phyloP scores from a whole-genome alignment of 2,113 vertebrate species.

The Neogobius melanostomus region DNA sequence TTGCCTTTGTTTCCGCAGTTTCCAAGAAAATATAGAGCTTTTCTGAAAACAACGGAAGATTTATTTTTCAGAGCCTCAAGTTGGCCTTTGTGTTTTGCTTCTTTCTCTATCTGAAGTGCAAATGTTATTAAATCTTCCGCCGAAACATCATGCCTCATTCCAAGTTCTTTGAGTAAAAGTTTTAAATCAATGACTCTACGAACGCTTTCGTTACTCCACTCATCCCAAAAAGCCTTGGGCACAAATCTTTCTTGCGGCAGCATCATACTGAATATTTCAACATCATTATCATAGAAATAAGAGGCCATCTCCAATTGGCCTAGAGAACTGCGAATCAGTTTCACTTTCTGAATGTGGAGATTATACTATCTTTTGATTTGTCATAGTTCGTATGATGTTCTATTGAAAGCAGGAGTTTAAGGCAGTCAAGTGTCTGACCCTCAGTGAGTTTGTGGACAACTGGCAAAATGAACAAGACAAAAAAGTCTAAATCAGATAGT shows the following conservation, averaged over 20 bases:
- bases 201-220: neutral
- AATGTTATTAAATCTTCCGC: constrained; percentile 69
- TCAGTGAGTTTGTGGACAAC: constrained; percentile 45
- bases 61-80: constrained; percentile 30
- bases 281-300: constrained; percentile 69
- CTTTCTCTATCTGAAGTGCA: constrained; percentile 68
- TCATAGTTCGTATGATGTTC: rapidly evolving
- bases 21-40: constrained; percentile 11
- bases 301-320: constrained; percentile 59
- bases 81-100: constrained; percentile 22
- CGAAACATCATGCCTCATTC: constrained; percentile 70
- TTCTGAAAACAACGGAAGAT: constrained; percentile 52
- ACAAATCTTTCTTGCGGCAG: constrained; percentile 74
- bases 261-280: constrained; percentile 63
- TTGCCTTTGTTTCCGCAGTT: rapidly evolving
- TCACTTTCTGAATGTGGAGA: constrained; percentile 57
- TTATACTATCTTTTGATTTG: neutral
- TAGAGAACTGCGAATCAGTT: constrained; percentile 68
- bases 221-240: constrained; percentile 64
- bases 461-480: constrained; percentile 67
- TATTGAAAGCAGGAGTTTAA: constrained; percentile 66
- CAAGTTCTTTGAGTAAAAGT: constrained; percentile 55
- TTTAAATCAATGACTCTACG: neutral
- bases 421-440: constrained; percentile 47
- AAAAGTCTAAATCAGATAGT: constrained; percentile 62